Base-by-base conservation (phyloP, 2,888 invertebrate species). In the Eugnorisma glareosa region DNA sequence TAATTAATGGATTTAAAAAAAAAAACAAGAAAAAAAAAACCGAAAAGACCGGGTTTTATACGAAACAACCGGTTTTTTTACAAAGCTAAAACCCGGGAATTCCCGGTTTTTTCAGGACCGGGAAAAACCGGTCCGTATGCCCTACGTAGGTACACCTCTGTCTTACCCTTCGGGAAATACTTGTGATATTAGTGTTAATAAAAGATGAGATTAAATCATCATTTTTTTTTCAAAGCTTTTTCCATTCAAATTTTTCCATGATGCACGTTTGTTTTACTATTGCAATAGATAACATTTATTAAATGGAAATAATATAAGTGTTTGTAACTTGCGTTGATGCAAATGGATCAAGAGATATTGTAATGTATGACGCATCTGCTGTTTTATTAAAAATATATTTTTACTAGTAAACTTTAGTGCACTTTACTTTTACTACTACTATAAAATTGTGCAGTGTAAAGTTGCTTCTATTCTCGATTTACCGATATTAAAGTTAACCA, bases 241-340 rank as follows among this genome's bases (percentile, higher is more conserved):
- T 1, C 35, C 10, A 67, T 57, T 54, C 24, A 45, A 48, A 73
- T 18, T 28, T 28, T 57, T 28, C 57, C 28, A 48, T 43, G 45
- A 48, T 43, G 45, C 28, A 35, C 40, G 18, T 63, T 63, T 64
- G 28, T 51, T 78, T 31, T 24, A 83, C n/a, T 83, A 48, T 66
- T 66, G 43, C 31, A 66, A 45, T 37, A 78, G 59, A 83, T 83
- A 83, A 67, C 37, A 28, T 18, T n/a, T n/a, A 7, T 2, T 67
- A 76, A 43, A 68, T 43, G 78, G 78, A 37, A 59, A 69, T 78
- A 37, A 66, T 68, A 83, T 83, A 77, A 59, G 68, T 64, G 64
- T 68, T 64, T 68, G 77, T 83, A 54, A 31, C 45, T 28, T 51
- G 45, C 13, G 15, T 21, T 79, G 59, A 63, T 79, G 54, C 24